A percentile compares a stretch with the other conserved stretches of the same genome.
Evolutionary conservation across 2,888 invertebrate genomes (phyloP).

Genomic region (Hirtodrosophila alboralis): DNA sequence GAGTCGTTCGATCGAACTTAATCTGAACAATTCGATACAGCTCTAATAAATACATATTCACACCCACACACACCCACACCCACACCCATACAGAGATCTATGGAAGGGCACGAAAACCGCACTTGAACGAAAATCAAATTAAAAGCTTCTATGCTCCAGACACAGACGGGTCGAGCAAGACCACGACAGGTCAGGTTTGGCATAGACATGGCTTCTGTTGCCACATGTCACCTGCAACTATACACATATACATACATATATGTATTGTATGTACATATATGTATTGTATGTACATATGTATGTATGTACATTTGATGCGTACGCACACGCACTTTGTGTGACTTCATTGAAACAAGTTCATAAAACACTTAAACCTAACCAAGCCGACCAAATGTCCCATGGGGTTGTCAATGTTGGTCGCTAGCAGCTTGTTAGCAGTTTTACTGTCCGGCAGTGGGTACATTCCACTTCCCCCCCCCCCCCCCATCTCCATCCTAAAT

Average conservation of each 20-base stretch:
- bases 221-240: slow-evolving; percentile 58
- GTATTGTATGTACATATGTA: not conserved
- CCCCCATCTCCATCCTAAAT: no score
- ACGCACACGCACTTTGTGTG: slow-evolving; percentile 64
- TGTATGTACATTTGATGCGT: slow-evolving; percentile 8
- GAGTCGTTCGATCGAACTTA: not conserved
- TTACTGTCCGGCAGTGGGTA: slow-evolving; percentile 14
- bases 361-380: slow-evolving; percentile 80
- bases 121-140: slow-evolving; percentile 81
- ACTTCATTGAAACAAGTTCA: slow-evolving; percentile 81
- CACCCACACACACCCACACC: slow-evolving; percentile 11
- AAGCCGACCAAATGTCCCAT: slow-evolving; percentile 67
- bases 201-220: slow-evolving; percentile 61
- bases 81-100: slow-evolving; percentile 7
- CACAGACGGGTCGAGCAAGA: slow-evolving; percentile 46
- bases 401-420: slow-evolving; percentile 57
- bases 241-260: slow-evolving; percentile 8
- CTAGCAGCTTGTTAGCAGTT: slow-evolving; percentile 73
- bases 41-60: slow-evolving; percentile 23
- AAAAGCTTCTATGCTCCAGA: slow-evolving; percentile 77
- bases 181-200: slow-evolving; percentile 47
- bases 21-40: not conserved
- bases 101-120: slow-evolving; percentile 64
- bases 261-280: slow-evolving; percentile 4
- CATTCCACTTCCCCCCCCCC: not conserved